phyloP scores from a whole-genome alignment of 2,888 invertebrate genomes.

The Zelleria hepariella region DNA sequence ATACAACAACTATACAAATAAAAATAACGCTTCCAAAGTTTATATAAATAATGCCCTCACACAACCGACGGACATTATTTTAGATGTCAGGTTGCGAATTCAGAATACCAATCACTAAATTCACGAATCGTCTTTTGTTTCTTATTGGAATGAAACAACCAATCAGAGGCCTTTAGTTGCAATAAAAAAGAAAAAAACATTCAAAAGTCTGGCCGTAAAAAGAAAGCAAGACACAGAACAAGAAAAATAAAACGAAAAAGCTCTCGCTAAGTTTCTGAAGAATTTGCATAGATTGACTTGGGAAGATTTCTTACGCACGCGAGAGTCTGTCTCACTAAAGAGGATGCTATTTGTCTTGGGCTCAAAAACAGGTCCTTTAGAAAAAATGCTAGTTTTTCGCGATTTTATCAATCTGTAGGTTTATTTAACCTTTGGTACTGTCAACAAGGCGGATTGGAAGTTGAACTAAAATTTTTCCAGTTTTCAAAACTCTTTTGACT shows the following conservation, averaged over 20 bases:
- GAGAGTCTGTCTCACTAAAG: constrained; percentile 11
- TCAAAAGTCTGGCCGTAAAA: background rate
- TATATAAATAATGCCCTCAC: too few species aligned
- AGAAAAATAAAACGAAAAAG: constrained; percentile 8
- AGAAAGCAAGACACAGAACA: constrained; percentile 19
- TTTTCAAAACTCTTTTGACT: too few species aligned
- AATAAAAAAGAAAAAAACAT: background rate
- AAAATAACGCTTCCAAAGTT: too few species aligned
- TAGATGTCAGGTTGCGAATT: background rate
- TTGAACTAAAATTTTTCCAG: too few species aligned
- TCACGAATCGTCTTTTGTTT: background rate
- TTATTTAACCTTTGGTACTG: too few species aligned
- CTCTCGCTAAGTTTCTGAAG: constrained; percentile 44
- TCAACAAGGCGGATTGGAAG: too few species aligned
- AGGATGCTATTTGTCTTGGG: background rate
- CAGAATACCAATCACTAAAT: background rate
- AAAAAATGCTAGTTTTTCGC: too few species aligned
- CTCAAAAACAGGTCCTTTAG: background rate
- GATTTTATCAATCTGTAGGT: too few species aligned
- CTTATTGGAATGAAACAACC: background rate
- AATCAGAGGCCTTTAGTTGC: background rate
- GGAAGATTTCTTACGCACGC: constrained; percentile 49
- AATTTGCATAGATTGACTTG: constrained; percentile 70
- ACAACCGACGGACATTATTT: background rate
- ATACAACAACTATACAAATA: background rate